Conservation (phyloP, 2,888 invertebrate genomes). For the Lasioglossum zephyrum region DNA sequence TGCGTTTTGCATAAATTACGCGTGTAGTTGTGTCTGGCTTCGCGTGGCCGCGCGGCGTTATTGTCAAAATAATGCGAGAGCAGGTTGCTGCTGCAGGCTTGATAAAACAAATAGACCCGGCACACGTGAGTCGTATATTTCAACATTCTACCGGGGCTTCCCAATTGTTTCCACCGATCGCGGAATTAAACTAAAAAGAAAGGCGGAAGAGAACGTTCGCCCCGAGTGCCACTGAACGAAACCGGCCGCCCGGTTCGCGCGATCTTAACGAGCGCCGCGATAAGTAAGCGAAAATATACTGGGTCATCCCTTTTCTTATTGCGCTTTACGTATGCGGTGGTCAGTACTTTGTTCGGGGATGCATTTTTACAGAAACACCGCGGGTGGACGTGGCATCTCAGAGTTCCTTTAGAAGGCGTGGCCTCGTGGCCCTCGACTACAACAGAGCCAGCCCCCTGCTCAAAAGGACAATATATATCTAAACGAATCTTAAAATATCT, state of each 20-base stretch:
- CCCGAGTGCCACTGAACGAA: not conserved
- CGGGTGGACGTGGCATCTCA: not conserved
- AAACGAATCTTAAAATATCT: not conserved
- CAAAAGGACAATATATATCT: not conserved
- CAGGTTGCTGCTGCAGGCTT: slow-evolving; percentile 60
- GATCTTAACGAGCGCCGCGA: slow-evolving; percentile 16
- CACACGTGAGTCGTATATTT: slow-evolving; percentile 62
- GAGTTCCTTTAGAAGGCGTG: not conserved
- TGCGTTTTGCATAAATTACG: slow-evolving; percentile 69
- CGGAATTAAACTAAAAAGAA: slow-evolving; percentile 34
- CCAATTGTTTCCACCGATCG: slow-evolving; percentile 48
- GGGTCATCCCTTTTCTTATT: not conserved
- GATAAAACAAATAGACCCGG: slow-evolving; percentile 68
- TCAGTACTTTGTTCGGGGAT: not conserved
- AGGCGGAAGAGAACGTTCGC: not conserved
- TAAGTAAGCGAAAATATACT: slow-evolving; percentile 36
- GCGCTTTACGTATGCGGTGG: not conserved
- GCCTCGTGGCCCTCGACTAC: not conserved
- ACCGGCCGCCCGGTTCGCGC: slow-evolving; percentile 15
- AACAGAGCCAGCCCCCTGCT: not conserved
- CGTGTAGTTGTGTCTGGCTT: slow-evolving; percentile 57
- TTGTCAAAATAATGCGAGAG: slow-evolving; percentile 68
- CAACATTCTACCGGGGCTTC: slow-evolving; percentile 32
- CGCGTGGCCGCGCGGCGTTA: slow-evolving; percentile 67
- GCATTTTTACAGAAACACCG: not conserved